Evolutionary conservation across 2,113 vertebrate genomes (phyloP).

Genomic region (Oryzias celebensis): DNA sequence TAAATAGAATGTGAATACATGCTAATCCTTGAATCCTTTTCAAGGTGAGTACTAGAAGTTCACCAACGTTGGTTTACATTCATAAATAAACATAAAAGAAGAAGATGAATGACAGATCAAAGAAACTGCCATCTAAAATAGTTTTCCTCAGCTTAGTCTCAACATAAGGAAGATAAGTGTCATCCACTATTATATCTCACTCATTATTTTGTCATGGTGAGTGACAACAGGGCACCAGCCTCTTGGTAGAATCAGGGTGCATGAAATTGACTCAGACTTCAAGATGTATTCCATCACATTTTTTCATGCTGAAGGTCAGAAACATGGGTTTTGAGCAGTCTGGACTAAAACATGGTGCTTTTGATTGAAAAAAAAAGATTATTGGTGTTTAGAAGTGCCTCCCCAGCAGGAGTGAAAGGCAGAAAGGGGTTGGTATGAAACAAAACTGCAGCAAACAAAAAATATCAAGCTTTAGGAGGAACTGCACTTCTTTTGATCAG

Average conservation of each 20-base stretch:
- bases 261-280: constrained; percentile 4
- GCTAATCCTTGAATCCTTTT: neutral
- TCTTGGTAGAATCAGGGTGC: neutral
- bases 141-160: neutral
- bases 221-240: neutral
- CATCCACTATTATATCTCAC: neutral
- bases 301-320: constrained; percentile 1
- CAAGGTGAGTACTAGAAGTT: neutral
- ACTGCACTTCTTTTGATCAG: neutral
- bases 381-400: neutral
- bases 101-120: neutral
- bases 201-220: neutral
- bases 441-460: neutral
- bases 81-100: neutral
- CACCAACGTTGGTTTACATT: neutral
- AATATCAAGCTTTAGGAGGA: neutral
- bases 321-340: neutral
- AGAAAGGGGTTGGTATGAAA: neutral
- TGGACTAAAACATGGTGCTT: neutral
- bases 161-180: neutral
- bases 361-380: neutral
- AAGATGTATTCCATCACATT: neutral
- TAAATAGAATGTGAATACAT: too few relatives aligned
- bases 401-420: neutral
- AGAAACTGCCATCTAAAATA: neutral